Conservation (phyloP, 1,140 invertebrate species). For the Homarus americanus region DNA sequence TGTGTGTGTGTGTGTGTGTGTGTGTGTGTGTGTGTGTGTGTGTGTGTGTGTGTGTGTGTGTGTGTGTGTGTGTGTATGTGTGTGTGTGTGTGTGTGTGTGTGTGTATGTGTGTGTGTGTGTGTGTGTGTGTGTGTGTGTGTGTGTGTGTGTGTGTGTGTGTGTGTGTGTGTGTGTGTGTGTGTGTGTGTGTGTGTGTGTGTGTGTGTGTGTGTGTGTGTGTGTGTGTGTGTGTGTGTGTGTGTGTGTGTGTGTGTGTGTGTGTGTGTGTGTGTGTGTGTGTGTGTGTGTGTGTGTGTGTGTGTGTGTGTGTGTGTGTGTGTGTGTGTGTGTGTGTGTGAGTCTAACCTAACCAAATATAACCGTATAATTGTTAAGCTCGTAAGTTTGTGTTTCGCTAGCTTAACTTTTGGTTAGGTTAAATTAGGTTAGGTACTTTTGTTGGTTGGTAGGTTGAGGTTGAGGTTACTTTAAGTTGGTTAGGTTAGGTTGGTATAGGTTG, state of each 20-base stretch:
- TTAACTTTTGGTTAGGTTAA: too few species aligned
- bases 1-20: too few species aligned
- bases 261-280: slow-evolving; percentile 43
- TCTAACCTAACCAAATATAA: neutral
- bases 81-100: too few species aligned
- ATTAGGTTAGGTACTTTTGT: too few species aligned
- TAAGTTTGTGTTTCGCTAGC: too few species aligned
- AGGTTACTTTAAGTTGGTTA: too few species aligned
- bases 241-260: slow-evolving; percentile 25
- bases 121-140: neutral
- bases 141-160: slow-evolving; percentile 35
- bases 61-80: too few species aligned
- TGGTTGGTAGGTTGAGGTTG: too few species aligned
- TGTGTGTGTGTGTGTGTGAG: slow-evolving; percentile 25
- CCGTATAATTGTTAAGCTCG: too few species aligned
- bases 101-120: slow-evolving; percentile 20
- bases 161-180: slow-evolving; percentile 38
- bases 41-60: too few species aligned
- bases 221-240: slow-evolving; percentile 8
- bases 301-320: slow-evolving; percentile 21
- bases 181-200: slow-evolving; percentile 39
- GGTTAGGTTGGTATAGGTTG: too few species aligned
- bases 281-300: slow-evolving; percentile 14
- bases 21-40: too few species aligned
- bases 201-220: slow-evolving; percentile 30